Conservation (phyloP, 2,888 invertebrate genomes). For the Spilosoma lubricipeda region DNA sequence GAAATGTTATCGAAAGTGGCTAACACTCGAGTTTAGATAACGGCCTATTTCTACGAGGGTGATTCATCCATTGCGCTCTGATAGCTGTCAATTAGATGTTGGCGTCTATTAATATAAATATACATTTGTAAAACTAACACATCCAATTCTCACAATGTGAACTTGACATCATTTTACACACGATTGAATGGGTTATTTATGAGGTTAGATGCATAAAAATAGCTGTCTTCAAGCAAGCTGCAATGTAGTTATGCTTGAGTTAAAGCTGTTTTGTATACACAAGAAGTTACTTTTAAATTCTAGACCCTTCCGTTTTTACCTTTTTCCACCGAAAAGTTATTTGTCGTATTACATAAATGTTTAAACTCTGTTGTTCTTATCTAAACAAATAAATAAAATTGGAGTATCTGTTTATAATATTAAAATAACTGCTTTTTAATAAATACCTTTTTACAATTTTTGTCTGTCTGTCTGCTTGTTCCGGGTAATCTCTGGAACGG, state of each 20-base stretch:
- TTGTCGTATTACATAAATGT: too few relatives aligned
- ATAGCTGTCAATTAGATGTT: constrained; percentile 21
- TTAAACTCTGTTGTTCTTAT: too few relatives aligned
- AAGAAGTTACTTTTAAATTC: too few relatives aligned
- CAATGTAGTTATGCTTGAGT: background rate
- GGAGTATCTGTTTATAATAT: too few relatives aligned
- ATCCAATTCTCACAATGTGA: constrained; percentile 19
- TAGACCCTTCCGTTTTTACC: too few relatives aligned
- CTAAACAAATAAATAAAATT: too few relatives aligned
- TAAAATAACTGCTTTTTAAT: too few relatives aligned
- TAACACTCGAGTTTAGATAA: constrained; percentile 1
- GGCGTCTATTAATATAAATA: constrained; percentile 27
- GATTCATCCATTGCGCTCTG: constrained; percentile 20
- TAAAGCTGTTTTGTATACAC: background rate
- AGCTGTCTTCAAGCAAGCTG: background rate
- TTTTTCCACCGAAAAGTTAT: too few relatives aligned
- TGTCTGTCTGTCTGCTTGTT: too few relatives aligned
- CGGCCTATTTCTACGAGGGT: constrained; percentile 1
- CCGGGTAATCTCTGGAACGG: too few relatives aligned
- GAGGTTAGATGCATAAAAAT: constrained; percentile 4
- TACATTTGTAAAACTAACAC: constrained; percentile 29
- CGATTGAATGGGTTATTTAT: constrained; percentile 17
- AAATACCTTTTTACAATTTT: too few relatives aligned
- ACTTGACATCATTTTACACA: constrained; percentile 31
- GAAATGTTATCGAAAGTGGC: background rate